Conservation (phyloP, 92 coral and sea anemone species). For the Desmophyllum pertusum region DNA sequence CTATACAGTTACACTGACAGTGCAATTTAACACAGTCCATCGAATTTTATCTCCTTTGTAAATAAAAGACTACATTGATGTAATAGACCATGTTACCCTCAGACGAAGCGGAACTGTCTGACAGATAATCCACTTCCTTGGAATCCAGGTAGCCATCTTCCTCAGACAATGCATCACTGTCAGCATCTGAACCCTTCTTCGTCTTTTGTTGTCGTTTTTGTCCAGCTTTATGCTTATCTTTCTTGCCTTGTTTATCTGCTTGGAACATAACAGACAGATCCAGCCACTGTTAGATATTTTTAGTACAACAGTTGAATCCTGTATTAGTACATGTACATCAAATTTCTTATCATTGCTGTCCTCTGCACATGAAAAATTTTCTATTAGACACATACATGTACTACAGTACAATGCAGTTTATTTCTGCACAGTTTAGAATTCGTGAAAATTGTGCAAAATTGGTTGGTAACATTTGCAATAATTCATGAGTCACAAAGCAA, state of each 20-base stretch:
- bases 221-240: conserved; percentile 65
- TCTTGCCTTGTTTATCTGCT: conserved; percentile 54
- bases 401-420: too few species aligned
- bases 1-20: too few species aligned
- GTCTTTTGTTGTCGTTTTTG: conserved; percentile 63
- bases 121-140: conserved; percentile 93
- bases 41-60: too few species aligned
- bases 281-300: too few species aligned
- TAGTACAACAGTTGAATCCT: too few species aligned
- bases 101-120: conserved; percentile 89
- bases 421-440: too few species aligned
- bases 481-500: too few species aligned
- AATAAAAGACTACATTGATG: too few species aligned
- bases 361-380: background rate
- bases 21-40: background rate
- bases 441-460: too few species aligned
- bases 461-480: too few species aligned
- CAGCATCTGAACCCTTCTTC: conserved; percentile 79
- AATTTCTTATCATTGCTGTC: background rate
- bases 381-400: too few species aligned
- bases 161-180: conserved; percentile 79
- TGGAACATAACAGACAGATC: background rate
- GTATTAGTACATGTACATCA: background rate
- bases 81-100: background rate
- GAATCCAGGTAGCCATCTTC: conserved; percentile 98